Evolutionary conservation across 2,113 vertebrate genomes (phyloP), one percentile per base, ranked within the genome.

Genomic region (Cyphomyrus discorhynchus): DNA sequence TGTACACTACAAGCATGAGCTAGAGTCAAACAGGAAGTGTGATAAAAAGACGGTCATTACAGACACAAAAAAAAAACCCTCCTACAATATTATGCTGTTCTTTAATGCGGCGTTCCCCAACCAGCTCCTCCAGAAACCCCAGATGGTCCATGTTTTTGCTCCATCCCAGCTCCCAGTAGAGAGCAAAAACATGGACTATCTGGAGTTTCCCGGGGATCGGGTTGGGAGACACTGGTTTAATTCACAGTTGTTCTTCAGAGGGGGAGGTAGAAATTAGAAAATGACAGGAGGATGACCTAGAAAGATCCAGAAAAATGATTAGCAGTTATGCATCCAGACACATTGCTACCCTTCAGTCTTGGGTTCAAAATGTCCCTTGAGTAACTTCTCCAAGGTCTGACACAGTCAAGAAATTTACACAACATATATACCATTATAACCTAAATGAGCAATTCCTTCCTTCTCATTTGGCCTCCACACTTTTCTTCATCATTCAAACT

Each of bases 1-100:
- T 94, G 86, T 94, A 96, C 93, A 95, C 42, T 90, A 90, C 77
- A 94, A 94, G 93, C 94, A 94, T 95, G 93, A 93, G 94, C 95
- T 95, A 94, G 94, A 93, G 91, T 31, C n/a, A 62, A 91, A 92
- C 62, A 92, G 77, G 88, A 56, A 82, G 85, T 86, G 89, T 92
- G 86, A 93, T 91, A 92, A 95, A 95, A 95, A 94, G 92, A 89
- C 92, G 87, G 91, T 94, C 85, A 89, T 92, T 93, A 95, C 94
- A 94, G 94, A 94, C 94, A 80, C 70, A 77, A 39, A 53, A 53
- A 46, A 66, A 70, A 94, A 88, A 91, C 91, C 87, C 88, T 94
- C 91, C 89, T 84, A 52, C 42, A 93, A 93, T 92, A 94, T 91
- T 84, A 86, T 35, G 31, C 46, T 62, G 90, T 56, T 88, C 56